phyloP scores from a whole-genome alignment of 1,140 invertebrate genomes.

The Dendrolimus kikuchii region DNA sequence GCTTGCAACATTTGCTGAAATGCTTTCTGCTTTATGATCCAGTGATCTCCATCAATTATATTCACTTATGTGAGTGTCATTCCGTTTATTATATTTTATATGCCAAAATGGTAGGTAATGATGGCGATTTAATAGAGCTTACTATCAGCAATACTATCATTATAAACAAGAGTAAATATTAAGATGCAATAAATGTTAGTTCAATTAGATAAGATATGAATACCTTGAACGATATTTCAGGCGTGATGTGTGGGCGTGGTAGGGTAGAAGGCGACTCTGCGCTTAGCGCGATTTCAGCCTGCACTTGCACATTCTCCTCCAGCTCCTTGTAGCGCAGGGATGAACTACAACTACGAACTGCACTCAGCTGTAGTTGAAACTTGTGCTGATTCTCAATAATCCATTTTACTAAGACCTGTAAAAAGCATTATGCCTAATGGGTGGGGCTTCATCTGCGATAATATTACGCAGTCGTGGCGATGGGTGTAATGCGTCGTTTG shows the following conservation, averaged over 20 bases:
- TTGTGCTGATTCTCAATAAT: slow-evolving; percentile 75
- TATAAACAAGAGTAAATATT: no score
- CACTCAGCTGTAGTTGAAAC: slow-evolving; percentile 41
- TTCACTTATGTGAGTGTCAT: no score
- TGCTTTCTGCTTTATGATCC: no score
- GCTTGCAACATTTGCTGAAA: no score
- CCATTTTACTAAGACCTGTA: slow-evolving; percentile 71
- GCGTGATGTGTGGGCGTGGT: slow-evolving; percentile 38
- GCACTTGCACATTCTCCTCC: slow-evolving; percentile 40
- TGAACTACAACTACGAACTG: slow-evolving; percentile 59
- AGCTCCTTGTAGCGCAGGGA: slow-evolving; percentile 61
- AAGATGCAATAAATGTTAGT: background rate
- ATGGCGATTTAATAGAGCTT: no score
- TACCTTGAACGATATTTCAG: slow-evolving; percentile 60
- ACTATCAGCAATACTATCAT: no score
- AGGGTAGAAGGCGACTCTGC: slow-evolving; percentile 17
- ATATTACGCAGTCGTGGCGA: no score
- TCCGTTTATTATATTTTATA: no score
- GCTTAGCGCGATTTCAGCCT: slow-evolving; percentile 21
- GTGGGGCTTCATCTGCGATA: background rate
- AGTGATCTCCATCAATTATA: no score
- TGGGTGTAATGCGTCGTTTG: no score
- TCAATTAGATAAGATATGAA: slow-evolving; percentile 1
- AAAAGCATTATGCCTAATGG: slow-evolving; percentile 10
- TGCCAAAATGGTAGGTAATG: no score